Base-by-base conservation (phyloP, 2,113 vertebrate species). In the Campylomormyrus numenius region DNA sequence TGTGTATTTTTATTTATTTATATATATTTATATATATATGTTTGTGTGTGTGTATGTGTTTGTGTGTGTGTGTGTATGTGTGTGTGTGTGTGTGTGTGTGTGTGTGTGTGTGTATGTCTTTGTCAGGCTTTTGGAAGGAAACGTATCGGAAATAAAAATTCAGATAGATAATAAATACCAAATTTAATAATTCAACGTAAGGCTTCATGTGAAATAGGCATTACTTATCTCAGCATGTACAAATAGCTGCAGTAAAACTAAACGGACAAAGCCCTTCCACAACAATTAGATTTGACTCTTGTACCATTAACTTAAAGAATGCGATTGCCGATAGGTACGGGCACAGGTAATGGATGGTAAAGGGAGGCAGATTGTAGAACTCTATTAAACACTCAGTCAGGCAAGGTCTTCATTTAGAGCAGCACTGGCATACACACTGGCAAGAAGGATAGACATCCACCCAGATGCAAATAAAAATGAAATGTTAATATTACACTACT, bases 281-380 rank as follows among this genome's bases (percentile, higher is more conserved):
- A 53, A 45, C 50, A 42, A 52, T 84, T 88, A 56, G 49, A 88
- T 52, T 62, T 70, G 66, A 83, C 89, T 89, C 91, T 74, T 70
- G 31, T 90, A 52, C 52, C 80, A 88, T 90, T 91, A 91, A 62
- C 50, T 15, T 62, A 53, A 83, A 70, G 46, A 46, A 83, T 84
- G 62, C 80, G 56, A 88, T 31, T 85, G 39, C 50, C 90, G 88
- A 89, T 66, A 86, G 88, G 88, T 91, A 85, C 70, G 56, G 77
- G 84, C 87, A 88, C 45, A 90, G 88, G 84, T 91, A 92, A 88
- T 89, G 56, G 88, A 85, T 62, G 83, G 90, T 85, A 90, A 90
- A 91, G 42, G 53, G 85, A 49, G 74, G 77, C 8, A 84, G 85
- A 90, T 89, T 85, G 83, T 48, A 27, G 42, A 85, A 85, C 83